These are phyloP conservation scores for Chalcosyrphus nemorum DNA, from an alignment of 2,888 invertebrate genomes.

Conservation along the genomic window DNA sequence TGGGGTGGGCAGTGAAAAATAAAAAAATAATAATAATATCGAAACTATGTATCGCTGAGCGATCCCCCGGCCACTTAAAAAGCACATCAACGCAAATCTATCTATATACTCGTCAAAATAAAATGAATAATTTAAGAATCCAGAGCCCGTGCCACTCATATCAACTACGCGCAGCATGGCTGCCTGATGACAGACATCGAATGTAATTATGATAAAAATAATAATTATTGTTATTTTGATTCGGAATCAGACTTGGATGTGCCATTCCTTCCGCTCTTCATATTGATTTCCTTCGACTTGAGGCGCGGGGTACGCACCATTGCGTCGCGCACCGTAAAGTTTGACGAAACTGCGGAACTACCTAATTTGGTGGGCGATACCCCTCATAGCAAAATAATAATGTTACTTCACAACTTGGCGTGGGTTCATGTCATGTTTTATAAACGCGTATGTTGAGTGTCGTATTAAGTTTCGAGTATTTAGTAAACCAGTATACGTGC, in stretches of 20 bases:
- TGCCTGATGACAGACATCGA: conserved; percentile 49
- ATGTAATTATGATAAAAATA: conserved; percentile 69
- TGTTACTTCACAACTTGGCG: conserved; percentile 42
- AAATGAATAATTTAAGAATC: conserved; percentile 64
- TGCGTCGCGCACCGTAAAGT: conserved; percentile 4
- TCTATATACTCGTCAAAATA: conserved; percentile 49
- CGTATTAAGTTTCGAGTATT: conserved; percentile 25
- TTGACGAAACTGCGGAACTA: conserved; percentile 65
- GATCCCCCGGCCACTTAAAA: conserved; percentile 33
- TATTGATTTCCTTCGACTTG: conserved; percentile 11
- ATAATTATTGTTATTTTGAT: conserved; percentile 60
- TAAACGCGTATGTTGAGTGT: conserved; percentile 47
- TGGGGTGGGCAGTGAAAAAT: conserved; percentile 55
- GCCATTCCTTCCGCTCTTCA: conserved; percentile 62
- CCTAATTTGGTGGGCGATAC: conserved; percentile 68
- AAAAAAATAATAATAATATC: conserved; percentile 24
- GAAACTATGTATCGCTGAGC: conserved; percentile 66
- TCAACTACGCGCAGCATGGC: conserved; percentile 29
- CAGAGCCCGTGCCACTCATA: conserved; percentile 52
- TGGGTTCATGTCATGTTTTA: conserved; percentile 68
- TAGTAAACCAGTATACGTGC: conserved; percentile 45
- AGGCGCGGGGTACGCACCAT: background rate
- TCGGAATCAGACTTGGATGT: conserved; percentile 51
- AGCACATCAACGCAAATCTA: conserved; percentile 58
- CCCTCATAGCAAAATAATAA: conserved; percentile 41